Conservation (phyloP, 1,140 invertebrate species). For the Augochlora pura region DNA sequence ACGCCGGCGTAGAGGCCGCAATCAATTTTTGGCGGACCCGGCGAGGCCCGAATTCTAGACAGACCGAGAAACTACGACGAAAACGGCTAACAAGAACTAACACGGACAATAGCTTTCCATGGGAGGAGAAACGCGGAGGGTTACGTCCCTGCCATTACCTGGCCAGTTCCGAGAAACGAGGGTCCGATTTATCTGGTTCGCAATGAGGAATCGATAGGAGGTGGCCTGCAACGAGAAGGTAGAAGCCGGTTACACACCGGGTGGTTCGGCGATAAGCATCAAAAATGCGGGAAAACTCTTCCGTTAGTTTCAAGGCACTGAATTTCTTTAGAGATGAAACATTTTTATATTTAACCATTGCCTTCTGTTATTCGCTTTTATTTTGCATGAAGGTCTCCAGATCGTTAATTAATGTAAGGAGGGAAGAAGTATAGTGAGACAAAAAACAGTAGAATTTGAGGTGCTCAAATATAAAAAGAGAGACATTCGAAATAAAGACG, state of each 20-base stretch:
- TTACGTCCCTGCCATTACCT: constrained; percentile 64
- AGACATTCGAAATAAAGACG: no score
- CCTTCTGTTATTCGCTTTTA: no score
- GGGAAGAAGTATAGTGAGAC: no score
- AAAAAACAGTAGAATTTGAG: no score
- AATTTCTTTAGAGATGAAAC: no score
- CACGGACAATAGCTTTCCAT: constrained; percentile 47
- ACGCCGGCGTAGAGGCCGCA: background rate
- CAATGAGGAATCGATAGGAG: constrained; percentile 68
- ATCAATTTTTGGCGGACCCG: constrained; percentile 19
- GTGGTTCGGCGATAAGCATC: background rate
- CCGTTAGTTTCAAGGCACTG: no score
- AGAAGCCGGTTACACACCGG: constrained; percentile 3
- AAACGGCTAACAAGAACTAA: constrained; percentile 25
- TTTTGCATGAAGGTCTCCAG: no score
- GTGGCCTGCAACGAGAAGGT: constrained; percentile 37
- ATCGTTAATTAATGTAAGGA: no score
- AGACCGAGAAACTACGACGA: constrained; percentile 1
- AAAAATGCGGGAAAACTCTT: no score
- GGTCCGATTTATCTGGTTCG: constrained; percentile 73
- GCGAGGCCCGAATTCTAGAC: constrained; percentile 18
- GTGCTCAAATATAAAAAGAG: no score
- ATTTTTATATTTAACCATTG: no score
- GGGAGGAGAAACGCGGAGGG: constrained; percentile 35
- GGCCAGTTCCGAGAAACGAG: constrained; percentile 68